Evolutionary conservation across 2,888 invertebrate genomes (phyloP).

Genomic region (Hyppa rectilinea): DNA sequence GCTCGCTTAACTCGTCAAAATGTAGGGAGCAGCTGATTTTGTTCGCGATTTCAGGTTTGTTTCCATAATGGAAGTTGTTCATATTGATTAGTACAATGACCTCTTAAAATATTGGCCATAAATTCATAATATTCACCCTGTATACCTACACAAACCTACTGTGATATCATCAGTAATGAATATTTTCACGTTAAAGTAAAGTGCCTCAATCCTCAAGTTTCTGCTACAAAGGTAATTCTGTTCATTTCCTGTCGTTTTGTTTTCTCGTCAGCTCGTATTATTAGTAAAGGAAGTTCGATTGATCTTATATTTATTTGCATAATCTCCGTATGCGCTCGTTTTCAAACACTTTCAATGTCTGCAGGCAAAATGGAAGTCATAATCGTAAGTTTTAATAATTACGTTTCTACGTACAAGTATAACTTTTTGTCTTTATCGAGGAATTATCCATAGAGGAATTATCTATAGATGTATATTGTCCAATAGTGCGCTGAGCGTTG

Average conservation of each 20-base stretch:
- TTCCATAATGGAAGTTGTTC: no score
- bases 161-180: conserved; percentile 44
- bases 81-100: no score
- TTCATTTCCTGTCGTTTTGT: conserved; percentile 55
- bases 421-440: conserved; percentile 23
- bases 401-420: conserved; percentile 13
- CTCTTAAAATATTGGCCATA: no score
- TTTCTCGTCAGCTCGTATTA: conserved; percentile 38
- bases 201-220: conserved; percentile 42
- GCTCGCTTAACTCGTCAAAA: no score
- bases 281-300: conserved; percentile 49
- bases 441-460: conserved; percentile 48
- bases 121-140: no score
- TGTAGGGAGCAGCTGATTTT: no score
- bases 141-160: conserved; percentile 35
- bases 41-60: no score
- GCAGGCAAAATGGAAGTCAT: conserved; percentile 23
- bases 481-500: conserved; percentile 34
- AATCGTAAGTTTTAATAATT: conserved; percentile 19
- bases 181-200: conserved; percentile 36
- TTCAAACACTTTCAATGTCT: conserved; percentile 35
- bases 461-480: conserved; percentile 53
- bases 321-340: conserved; percentile 28
- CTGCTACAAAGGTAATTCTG: conserved; percentile 53
- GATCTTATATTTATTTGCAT: conserved; percentile 52